Evolutionary conservation across 2,113 vertebrate species (phyloP).

Genomic region (Cebus imitator): DNA sequence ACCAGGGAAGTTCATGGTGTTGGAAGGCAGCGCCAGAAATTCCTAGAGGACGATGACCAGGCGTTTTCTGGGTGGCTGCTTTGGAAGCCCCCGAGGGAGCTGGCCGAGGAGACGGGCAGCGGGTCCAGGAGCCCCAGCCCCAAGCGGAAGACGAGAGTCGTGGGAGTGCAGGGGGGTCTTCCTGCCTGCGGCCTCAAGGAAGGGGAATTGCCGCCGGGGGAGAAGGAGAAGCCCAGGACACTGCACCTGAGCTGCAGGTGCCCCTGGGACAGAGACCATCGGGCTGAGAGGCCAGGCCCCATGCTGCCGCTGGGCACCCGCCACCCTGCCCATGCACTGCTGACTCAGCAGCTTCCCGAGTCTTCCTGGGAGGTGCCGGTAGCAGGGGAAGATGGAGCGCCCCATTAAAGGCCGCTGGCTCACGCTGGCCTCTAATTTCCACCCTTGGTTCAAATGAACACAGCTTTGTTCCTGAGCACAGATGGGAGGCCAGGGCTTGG

Average conservation of each 20-base stretch:
- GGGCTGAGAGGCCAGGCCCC: neutral
- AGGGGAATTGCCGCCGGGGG: accelerated
- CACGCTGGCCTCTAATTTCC: neutral
- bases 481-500: neutral
- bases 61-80: neutral
- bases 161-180: no score
- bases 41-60: neutral
- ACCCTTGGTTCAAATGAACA: neutral
- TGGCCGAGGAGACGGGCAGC: neutral
- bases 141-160: neutral
- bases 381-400: neutral
- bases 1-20: accelerated
- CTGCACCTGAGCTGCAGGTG: neutral
- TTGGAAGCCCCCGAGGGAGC: neutral
- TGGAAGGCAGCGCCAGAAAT: neutral
- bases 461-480: neutral
- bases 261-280: neutral
- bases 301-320: neutral
- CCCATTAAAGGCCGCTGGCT: slow-evolving; percentile 38
- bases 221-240: accelerated
- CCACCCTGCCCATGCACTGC: neutral
- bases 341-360: slow-evolving; percentile 24
- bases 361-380: slow-evolving; percentile 29
- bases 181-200: neutral
- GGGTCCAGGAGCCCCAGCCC: accelerated